These are phyloP conservation scores for Hydrolagus colliei DNA, from an alignment of 2,797 vertebrate genomes.

Conservation along the genomic window DNA sequence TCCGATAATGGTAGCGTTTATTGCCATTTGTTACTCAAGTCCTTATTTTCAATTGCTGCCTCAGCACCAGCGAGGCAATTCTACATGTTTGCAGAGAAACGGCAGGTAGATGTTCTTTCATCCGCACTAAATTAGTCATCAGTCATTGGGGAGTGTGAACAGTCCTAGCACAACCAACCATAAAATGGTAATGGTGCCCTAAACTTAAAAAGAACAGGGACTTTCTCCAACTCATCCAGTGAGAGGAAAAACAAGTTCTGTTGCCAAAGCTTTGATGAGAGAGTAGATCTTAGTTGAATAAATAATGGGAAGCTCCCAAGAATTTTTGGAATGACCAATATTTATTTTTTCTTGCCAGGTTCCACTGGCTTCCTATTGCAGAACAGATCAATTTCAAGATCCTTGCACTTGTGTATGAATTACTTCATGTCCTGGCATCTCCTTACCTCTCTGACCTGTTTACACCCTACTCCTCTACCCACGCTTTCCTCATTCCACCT, in stretches of 20 bases:
- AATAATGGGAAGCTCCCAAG: no score
- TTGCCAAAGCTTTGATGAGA: background rate
- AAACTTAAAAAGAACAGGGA: background rate
- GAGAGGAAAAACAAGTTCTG: background rate
- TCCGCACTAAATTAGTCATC: constrained; percentile 26
- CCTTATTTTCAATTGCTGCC: background rate
- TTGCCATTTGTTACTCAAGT: background rate
- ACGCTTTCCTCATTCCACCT: no score
- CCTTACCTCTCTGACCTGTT: no score
- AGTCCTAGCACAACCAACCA: background rate
- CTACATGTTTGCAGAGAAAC: background rate
- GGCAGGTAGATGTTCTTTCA: constrained; percentile 16
- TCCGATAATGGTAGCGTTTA: background rate
- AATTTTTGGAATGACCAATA: background rate
- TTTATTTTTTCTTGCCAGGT: background rate
- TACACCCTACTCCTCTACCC: no score
- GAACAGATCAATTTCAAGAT: no score
- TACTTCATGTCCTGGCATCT: no score
- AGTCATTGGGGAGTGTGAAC: background rate
- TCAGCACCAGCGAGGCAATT: background rate
- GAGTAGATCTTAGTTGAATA: no score
- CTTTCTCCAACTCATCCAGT: background rate
- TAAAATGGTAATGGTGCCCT: background rate
- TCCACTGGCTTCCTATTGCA: no score
- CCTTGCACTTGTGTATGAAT: no score